Percentiles rank a stretch among this genome's conserved stretches.
These are phyloP conservation scores for Arge pagana DNA, from an alignment of 2,888 invertebrate genomes.

Conservation along the genomic window DNA sequence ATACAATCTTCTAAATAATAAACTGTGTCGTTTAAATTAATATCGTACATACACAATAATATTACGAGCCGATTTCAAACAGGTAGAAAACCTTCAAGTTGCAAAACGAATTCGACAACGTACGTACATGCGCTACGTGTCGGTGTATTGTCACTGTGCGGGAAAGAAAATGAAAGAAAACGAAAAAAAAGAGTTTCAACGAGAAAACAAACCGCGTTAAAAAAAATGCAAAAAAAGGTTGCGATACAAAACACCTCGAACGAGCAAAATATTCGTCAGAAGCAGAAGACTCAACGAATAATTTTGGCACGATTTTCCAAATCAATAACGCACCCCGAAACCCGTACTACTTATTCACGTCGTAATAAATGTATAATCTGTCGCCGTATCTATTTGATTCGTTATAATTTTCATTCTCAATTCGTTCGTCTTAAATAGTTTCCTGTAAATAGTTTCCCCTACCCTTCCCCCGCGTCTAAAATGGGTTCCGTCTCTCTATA, in stretches of 20 bases:
- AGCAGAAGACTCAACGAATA: slow-evolving; percentile 38
- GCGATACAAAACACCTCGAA: no score
- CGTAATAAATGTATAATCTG: slow-evolving; percentile 41
- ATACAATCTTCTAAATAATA: slow-evolving; percentile 56
- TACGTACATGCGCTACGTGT: background rate
- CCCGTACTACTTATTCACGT: slow-evolving; percentile 30
- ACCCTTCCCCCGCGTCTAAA: slow-evolving; percentile 28
- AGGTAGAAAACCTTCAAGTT: background rate
- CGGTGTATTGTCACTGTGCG: slow-evolving; percentile 42
- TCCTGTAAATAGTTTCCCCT: slow-evolving; percentile 26
- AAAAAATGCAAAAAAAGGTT: slow-evolving; percentile 32
- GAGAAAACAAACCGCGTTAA: slow-evolving; percentile 31
- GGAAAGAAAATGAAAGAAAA: background rate
- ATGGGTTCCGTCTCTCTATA: slow-evolving; percentile 36
- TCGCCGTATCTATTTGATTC: slow-evolving; percentile 8
- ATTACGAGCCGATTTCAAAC: slow-evolving; percentile 1
- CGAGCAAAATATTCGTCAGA: slow-evolving; percentile 31
- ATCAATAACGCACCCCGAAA: slow-evolving; percentile 39
- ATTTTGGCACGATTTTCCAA: slow-evolving; percentile 53
- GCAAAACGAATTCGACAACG: slow-evolving; percentile 12
- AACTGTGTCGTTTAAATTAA: slow-evolving; percentile 43
- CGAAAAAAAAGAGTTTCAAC: background rate
- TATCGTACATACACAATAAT: slow-evolving; percentile 22
- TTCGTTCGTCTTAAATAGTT: slow-evolving; percentile 23
- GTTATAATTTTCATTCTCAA: background rate